Percentiles rank a stretch among this genome's conserved stretches.
phyloP scores from a whole-genome alignment of 2,113 vertebrate species.

The Cygnus buccinator region DNA sequence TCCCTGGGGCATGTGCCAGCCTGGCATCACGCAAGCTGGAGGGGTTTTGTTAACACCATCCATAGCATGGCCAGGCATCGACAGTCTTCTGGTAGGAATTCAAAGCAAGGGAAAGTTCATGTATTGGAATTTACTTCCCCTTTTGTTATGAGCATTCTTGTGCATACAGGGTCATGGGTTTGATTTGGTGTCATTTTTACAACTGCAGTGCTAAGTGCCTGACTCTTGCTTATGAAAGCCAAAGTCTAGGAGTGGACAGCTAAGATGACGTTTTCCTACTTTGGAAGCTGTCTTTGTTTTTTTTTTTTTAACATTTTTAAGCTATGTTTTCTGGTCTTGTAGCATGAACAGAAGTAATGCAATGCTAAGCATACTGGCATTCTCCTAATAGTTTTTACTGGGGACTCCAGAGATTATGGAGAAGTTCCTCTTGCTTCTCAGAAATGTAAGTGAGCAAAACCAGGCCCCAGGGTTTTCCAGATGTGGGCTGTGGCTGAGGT shows the following conservation, averaged over 20 bases:
- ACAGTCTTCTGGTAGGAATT: not conserved
- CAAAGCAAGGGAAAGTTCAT: not conserved
- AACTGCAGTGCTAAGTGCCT: not conserved
- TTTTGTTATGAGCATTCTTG: not conserved
- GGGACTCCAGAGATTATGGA: not conserved
- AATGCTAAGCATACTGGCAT: rapidly evolving
- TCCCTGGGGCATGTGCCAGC: not conserved
- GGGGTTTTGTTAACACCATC: not conserved
- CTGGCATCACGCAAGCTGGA: rapidly evolving
- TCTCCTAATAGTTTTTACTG: not conserved
- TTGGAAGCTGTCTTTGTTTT: not conserved
- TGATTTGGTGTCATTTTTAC: not conserved
- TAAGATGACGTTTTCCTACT: not conserved
- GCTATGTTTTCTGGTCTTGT: not conserved
- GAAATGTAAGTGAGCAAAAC: not conserved
- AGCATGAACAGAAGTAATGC: not conserved
- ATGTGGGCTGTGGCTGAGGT: not conserved
- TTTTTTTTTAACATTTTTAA: not conserved
- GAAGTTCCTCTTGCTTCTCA: not conserved
- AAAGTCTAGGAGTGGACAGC: not conserved
- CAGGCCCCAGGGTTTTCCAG: not conserved
- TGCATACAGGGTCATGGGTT: not conserved
- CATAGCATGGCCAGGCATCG: rapidly evolving
- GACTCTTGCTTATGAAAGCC: not conserved
- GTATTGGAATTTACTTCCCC: not conserved